These are phyloP conservation scores for Nicator chloris DNA, from an alignment of 2,113 vertebrate species.

Conservation along the genomic window DNA sequence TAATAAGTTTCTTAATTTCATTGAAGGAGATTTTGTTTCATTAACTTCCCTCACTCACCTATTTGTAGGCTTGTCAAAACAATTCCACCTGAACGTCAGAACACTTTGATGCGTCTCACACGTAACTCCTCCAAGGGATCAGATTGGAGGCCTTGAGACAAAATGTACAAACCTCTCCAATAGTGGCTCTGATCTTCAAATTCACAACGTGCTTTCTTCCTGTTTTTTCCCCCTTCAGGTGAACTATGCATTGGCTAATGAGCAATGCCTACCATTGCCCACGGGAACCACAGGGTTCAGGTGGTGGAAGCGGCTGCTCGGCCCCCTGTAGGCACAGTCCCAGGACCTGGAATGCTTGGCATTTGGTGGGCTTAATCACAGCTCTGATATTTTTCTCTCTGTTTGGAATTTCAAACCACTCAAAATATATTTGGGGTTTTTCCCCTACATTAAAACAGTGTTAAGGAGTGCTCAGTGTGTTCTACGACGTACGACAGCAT, in stretches of 20 bases:
- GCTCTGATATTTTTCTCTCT: not conserved
- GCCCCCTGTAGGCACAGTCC: not conserved
- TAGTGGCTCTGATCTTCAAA: not conserved
- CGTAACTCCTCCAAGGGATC: rapidly evolving
- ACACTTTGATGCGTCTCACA: not conserved
- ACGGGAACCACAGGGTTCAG: not conserved
- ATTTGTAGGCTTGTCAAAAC: not conserved
- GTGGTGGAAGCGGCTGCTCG: rapidly evolving
- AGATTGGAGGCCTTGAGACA: not conserved
- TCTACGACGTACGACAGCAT: not conserved
- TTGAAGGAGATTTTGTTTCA: conserved; percentile 9
- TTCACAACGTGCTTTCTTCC: not conserved
- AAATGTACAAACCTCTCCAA: not conserved
- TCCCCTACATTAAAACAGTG: not conserved
- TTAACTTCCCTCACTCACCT: not conserved
- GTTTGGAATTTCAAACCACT: not conserved
- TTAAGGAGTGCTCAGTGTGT: not conserved
- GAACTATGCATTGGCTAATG: not conserved
- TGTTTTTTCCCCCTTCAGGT: not conserved
- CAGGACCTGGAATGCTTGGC: not conserved
- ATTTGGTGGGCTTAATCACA: rapidly evolving
- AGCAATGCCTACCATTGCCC: rapidly evolving
- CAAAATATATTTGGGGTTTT: not conserved
- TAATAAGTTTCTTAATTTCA: conserved; percentile 50
- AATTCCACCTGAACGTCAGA: not conserved